Evolutionary conservation across 35 echinoderm and acorn worm genomes (phyloP), one percentile per base, ranked within the genome.

Genomic region (Antedon bifida): DNA sequence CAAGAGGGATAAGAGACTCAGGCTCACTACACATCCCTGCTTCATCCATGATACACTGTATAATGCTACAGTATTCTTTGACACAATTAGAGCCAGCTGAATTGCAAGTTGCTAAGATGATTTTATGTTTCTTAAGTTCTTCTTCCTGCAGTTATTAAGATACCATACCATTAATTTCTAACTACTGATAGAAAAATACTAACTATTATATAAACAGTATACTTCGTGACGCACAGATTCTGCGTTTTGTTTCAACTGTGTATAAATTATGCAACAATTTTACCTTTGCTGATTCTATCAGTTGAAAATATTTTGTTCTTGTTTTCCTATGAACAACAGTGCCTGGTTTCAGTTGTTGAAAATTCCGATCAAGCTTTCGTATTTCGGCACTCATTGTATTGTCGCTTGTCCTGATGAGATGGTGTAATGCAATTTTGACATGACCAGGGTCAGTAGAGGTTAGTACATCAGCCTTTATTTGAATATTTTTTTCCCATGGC

Each of bases 1-100:
- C 93, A 16, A 96, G 80, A 13, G 93, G 93, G 55, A 96, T 91
- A 1, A 96, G 56, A 26, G 93, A 89, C 74, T 96, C 93, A 19
- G 93, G 93, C 44, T 96, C 93, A 29, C 74, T 91, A 77, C 93
- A 96, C 93, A 96, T 96, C 12, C 93, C 93, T 17, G 89, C 89
- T 42, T 96, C 93, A 85, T 96, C 93, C 5, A 96, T 85, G 81
- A 96, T 96, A 26, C 86, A 87, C 77, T 96, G 93, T 31, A 89
- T 86, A 7, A 91, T 79, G 34, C 81, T 83, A 23, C 83, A 80
- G 81, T 29, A 64, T 30, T 78, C 30, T 32, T 39, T 46, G 74
- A 93, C 78, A 21, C 83, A 78, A 26, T 35, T 8, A 3, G 73
- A 56, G 0, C 91, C 91, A 36, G 87, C 78, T 14, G 87, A 76